phyloP scores from a whole-genome alignment of 2,888 invertebrate species.

The Chymomyza procnemis region DNA sequence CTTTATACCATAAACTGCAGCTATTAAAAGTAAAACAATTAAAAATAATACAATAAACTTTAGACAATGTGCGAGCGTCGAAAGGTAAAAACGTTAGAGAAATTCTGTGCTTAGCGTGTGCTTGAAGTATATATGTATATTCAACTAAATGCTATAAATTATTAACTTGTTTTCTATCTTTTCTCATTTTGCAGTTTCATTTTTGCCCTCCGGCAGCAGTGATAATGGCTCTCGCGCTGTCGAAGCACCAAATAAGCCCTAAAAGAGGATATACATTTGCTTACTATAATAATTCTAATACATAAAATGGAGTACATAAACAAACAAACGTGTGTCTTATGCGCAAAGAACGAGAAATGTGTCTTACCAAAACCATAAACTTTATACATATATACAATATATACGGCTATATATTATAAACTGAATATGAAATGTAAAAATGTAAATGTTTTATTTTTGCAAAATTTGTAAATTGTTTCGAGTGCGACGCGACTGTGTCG shows the following conservation, averaged over 20 bases:
- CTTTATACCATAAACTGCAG: not conserved
- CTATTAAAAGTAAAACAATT: not conserved
- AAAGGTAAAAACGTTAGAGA: too few relatives aligned
- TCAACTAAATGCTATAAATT: not conserved
- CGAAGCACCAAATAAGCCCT: slow-evolving; percentile 24
- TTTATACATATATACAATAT: slow-evolving; percentile 9
- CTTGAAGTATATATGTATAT: too few relatives aligned
- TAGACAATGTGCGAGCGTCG: too few relatives aligned
- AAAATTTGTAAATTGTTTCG: not conserved
- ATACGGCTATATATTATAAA: not conserved
- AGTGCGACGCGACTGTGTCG: too few relatives aligned
- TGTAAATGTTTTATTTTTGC: slow-evolving; percentile 18
- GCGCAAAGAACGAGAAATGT: slow-evolving; percentile 23
- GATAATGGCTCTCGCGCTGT: slow-evolving; percentile 38
- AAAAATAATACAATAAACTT: not conserved
- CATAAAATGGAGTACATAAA: slow-evolving; percentile 8
- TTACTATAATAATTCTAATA: not conserved
- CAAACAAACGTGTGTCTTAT: slow-evolving; percentile 33
- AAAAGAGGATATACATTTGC: not conserved
- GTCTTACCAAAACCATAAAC: slow-evolving; percentile 8
- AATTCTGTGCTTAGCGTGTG: too few relatives aligned
- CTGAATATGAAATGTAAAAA: slow-evolving; percentile 35
- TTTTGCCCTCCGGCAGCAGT: slow-evolving; percentile 69
- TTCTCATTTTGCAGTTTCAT: slow-evolving; percentile 62
- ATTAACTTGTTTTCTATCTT: not conserved